phyloP scores from a whole-genome alignment of 2,888 invertebrate species.

The Sipha maydis region DNA sequence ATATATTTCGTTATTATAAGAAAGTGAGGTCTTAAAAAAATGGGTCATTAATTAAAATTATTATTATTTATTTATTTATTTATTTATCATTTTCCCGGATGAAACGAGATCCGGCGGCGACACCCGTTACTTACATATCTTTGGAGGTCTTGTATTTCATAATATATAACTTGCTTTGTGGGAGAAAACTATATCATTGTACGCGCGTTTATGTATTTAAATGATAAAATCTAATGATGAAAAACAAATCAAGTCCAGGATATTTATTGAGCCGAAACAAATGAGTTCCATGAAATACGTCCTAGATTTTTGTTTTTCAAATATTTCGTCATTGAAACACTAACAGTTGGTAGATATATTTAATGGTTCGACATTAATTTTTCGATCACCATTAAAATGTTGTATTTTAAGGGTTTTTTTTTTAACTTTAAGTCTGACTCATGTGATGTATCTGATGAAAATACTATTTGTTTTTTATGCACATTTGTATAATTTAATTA shows the following conservation, averaged over 20 bases:
- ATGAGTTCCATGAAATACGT: conserved; percentile 42
- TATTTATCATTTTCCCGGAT: neutral
- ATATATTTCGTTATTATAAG: too few relatives aligned
- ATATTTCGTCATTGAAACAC: conserved; percentile 34
- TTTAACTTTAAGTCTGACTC: neutral
- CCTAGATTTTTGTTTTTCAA: conserved; percentile 34
- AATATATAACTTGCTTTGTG: neutral
- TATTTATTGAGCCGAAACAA: conserved; percentile 46
- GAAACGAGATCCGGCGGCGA: neutral
- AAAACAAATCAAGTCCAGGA: conserved; percentile 9
- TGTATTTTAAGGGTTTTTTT: neutral
- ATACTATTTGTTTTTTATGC: neutral
- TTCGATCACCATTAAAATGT: neutral
- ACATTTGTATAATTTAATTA: neutral
- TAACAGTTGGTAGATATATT: neutral
- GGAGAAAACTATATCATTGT: neutral
- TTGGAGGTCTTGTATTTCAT: conserved; percentile 10
- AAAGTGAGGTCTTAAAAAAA: too few relatives aligned
- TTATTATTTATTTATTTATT: neutral
- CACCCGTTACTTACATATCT: neutral
- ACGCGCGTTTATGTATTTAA: neutral
- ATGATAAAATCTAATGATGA: neutral
- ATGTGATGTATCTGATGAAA: neutral
- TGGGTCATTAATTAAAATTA: too few relatives aligned
- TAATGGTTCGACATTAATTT: conserved; percentile 2